These are phyloP conservation scores for Brachionus koreanus DNA, from an alignment of 1,140 invertebrate genomes.

Conservation along the genomic window DNA sequence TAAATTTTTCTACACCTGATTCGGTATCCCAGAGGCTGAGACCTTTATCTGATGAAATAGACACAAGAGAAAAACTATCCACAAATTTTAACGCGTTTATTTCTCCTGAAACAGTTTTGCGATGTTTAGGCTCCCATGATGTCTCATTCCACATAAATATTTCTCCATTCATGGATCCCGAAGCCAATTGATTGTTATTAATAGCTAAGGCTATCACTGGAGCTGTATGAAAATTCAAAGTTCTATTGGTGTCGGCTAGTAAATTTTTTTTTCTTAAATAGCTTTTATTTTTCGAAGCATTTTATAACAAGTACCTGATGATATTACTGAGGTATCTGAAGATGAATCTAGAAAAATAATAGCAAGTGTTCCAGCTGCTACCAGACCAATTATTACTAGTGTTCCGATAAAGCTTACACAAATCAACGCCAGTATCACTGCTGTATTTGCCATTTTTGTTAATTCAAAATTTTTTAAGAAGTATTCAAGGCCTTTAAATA, in stretches of 20 bases:
- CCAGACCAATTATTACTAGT: background rate
- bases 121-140: background rate
- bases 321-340: background rate
- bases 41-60: background rate
- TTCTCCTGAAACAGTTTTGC: background rate
- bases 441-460: too few species aligned
- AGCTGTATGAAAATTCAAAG: background rate
- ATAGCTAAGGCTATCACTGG: background rate
- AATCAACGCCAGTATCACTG: background rate
- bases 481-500: too few species aligned
- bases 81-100: background rate
- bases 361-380: background rate
- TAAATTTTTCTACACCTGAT: background rate
- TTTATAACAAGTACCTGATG: background rate
- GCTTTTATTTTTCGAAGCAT: background rate
- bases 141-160: background rate
- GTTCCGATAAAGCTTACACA: background rate
- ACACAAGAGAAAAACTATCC: background rate
- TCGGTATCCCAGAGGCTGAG: background rate
- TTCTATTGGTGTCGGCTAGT: background rate
- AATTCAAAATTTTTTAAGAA: too few species aligned
- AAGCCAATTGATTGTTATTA: background rate
- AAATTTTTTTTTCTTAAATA: background rate
- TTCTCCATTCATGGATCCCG: background rate
- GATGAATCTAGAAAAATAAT: background rate